Percentiles rank a stretch among this genome's conserved stretches.
Conservation (phyloP, 2,797 vertebrate genomes). For the Paedocypris micromegethes region DNA sequence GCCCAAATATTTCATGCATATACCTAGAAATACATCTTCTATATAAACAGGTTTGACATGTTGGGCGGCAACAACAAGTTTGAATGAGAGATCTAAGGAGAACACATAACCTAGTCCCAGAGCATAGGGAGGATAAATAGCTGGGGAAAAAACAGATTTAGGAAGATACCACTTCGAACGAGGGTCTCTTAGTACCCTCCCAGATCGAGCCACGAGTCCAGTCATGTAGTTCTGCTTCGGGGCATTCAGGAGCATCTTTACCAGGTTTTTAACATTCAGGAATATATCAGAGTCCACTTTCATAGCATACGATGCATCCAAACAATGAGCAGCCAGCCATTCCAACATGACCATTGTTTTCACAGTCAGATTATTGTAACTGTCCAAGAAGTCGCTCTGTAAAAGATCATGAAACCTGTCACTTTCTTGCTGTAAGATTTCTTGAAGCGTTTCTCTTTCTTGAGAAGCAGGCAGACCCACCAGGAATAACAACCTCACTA, state of each 20-base stretch:
- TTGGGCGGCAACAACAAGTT: slow-evolving; percentile 46
- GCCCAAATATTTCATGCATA: slow-evolving; percentile 54
- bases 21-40: slow-evolving; percentile 63
- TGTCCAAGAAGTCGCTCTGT: slow-evolving; percentile 60
- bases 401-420: slow-evolving; percentile 52
- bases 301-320: slow-evolving; percentile 53
- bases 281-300: slow-evolving; percentile 66
- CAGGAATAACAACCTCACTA: slow-evolving; percentile 59
- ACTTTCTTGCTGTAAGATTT: slow-evolving; percentile 45
- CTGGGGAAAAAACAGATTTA: slow-evolving; percentile 30
- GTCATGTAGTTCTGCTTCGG: slow-evolving; percentile 42
- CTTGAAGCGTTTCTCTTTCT: slow-evolving; percentile 20
- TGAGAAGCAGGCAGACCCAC: slow-evolving; percentile 38
- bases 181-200: slow-evolving; percentile 27
- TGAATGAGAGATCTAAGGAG: slow-evolving; percentile 48
- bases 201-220: slow-evolving; percentile 41
- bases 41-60: slow-evolving; percentile 52
- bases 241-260: slow-evolving; percentile 28
- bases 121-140: slow-evolving; percentile 56
- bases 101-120: slow-evolving; percentile 60
- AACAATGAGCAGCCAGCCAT: slow-evolving; percentile 55
- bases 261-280: slow-evolving; percentile 55
- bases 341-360: slow-evolving; percentile 62
- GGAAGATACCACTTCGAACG: slow-evolving; percentile 58
- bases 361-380: slow-evolving; percentile 63